Evolutionary conservation across 2,113 vertebrate species (phyloP).

Genomic region (Eptatretus burgeri): DNA sequence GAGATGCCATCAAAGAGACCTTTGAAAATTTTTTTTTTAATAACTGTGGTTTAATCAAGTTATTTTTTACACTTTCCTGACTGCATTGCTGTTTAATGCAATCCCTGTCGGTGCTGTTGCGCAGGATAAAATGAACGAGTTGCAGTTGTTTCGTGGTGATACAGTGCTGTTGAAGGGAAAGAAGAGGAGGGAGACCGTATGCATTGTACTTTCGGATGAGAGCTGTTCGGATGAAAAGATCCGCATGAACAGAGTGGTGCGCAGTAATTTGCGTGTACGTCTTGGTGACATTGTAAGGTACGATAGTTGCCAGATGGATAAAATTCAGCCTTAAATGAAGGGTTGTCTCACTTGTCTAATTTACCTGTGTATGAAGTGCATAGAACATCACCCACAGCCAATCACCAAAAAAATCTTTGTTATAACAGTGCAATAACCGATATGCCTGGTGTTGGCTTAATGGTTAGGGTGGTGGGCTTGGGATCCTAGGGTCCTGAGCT

Average conservation of each 20-base stretch:
- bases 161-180: constrained; percentile 17
- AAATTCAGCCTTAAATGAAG: too few relatives aligned
- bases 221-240: constrained; percentile 14
- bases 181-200: constrained; percentile 17
- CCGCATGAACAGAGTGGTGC: constrained; percentile 18
- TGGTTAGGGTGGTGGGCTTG: too few relatives aligned
- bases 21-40: not conserved
- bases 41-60: not conserved
- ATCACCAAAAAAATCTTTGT: too few relatives aligned
- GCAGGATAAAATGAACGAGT: constrained; percentile 18
- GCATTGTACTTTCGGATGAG: constrained; percentile 16
- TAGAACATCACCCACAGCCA: too few relatives aligned
- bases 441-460: too few relatives aligned
- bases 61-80: too few relatives aligned
- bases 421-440: too few relatives aligned
- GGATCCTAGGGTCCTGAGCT: too few relatives aligned
- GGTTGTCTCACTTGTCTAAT: too few relatives aligned
- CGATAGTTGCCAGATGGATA: not conserved
- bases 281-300: constrained; percentile 19
- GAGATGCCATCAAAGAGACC: too few relatives aligned
- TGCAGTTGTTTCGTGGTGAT: constrained; percentile 19
- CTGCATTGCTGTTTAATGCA: not conserved
- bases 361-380: too few relatives aligned
- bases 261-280: constrained; percentile 18
- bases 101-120: too few relatives aligned